Percentiles rank a stretch among this genome's conserved stretches.
phyloP scores from a whole-genome alignment of 2,888 invertebrate genomes.

The Andrena chrysosceles region DNA sequence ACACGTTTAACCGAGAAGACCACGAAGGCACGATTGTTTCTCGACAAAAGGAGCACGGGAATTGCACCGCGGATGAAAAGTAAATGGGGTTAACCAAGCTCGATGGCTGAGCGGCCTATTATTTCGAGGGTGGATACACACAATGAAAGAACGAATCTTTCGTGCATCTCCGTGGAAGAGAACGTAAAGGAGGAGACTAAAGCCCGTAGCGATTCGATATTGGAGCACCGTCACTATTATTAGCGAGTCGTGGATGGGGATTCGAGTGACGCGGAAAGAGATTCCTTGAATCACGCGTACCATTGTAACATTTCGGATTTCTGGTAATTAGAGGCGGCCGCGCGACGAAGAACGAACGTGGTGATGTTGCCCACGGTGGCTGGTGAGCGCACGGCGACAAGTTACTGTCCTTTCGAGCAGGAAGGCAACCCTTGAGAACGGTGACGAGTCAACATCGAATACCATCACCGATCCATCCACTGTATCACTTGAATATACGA shows the following conservation, averaged over 20 bases:
- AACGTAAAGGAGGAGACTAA: conserved; percentile 31
- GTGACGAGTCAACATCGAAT: conserved; percentile 73
- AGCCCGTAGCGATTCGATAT: conserved; percentile 40
- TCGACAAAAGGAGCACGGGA: conserved; percentile 68
- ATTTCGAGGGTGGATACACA: conserved; percentile 68
- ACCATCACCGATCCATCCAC: conserved; percentile 71
- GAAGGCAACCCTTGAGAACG: conserved; percentile 70
- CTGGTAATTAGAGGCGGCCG: conserved; percentile 54
- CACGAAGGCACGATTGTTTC: conserved; percentile 56
- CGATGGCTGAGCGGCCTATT: conserved; percentile 62
- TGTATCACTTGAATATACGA: conserved; percentile 64
- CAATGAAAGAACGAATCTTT: conserved; percentile 63
- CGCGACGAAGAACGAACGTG: conserved; percentile 26
- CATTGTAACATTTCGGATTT: conserved; percentile 1
- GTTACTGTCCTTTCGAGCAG: conserved; percentile 66
- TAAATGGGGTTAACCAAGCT: conserved; percentile 73
- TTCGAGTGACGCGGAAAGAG: conserved; percentile 1
- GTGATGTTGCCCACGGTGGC: conserved; percentile 41
- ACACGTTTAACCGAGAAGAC: conserved; percentile 59
- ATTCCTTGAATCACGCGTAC: not conserved
- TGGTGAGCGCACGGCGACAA: conserved; percentile 63
- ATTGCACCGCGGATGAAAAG: conserved; percentile 66
- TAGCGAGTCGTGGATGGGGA: not conserved
- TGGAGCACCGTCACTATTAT: conserved; percentile 12
- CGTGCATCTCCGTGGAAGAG: conserved; percentile 54